Evolutionary conservation across 2,888 invertebrate species (phyloP), one percentile per base, ranked within the genome.

Genomic region (Anthrax anthrax): DNA sequence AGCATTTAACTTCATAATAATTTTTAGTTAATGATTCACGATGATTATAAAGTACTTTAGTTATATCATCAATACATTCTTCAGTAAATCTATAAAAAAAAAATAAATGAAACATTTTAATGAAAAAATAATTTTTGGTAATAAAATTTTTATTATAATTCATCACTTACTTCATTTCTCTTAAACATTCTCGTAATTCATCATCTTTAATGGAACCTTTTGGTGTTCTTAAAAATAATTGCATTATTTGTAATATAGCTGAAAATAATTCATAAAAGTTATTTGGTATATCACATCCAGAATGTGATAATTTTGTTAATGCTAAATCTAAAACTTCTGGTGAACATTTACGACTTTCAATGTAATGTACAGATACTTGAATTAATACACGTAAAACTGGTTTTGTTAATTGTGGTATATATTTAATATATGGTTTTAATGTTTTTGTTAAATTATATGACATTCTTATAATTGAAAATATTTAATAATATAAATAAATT

Each of bases 251-350:
- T 41, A 70, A 58, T 37, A 74, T 60, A 18, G 70, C 70, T 4
- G 71, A 67, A 55, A 71, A 74, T 45, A 73, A 62, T 56, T 74
- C 72, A 48, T 72, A 72, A 49, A 74, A 64, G 50, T 70, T 64
- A 42, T 63, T 63, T 14, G 69, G 72, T 37, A 67, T 62, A 50
- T 63, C 61, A 47, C 63, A 61, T 1, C 65, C 65, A n/a, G 63
- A 60, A 54, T 65, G 64, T 47, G 62, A 61, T 6, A 69, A 52
- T 54, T 67, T 68, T 41, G 62, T 66, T 18, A 67, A 52, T 16
- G 69, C 68, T 40, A 67, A 55, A 39, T 66, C 65, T 32, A 69
- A 54, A 1, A 66, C 65, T 47, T 67, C 69, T 1, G 67, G 58
- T 2, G 67, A 63, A 38, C 65, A 68, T 47, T 66, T 65, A 5